phyloP scores from a whole-genome alignment of 2,888 invertebrate genomes.

The Drosophila kambysellisi region DNA sequence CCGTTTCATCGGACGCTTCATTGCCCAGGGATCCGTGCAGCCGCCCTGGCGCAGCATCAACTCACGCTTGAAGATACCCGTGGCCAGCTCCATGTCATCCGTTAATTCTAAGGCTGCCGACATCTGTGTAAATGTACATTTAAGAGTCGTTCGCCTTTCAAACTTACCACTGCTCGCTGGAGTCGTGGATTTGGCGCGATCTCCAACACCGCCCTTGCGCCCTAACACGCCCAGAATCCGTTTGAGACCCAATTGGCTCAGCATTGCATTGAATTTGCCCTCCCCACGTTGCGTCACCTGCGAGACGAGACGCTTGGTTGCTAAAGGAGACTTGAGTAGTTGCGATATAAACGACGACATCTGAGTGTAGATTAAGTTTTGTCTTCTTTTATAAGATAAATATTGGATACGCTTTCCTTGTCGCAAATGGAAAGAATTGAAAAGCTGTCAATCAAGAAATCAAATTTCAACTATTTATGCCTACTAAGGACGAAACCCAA shows the following conservation, averaged over 20 bases:
- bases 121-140: background rate
- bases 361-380: background rate
- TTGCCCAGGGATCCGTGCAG: constrained; percentile 93
- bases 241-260: constrained; percentile 51
- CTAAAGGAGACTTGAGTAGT: constrained; percentile 39
- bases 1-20: constrained; percentile 90
- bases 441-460: background rate
- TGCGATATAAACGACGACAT: constrained; percentile 66
- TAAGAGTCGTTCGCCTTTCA: background rate
- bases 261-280: constrained; percentile 36
- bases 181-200: constrained; percentile 58
- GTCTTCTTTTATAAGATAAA: constrained; percentile 2
- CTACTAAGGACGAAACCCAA: constrained; percentile 6
- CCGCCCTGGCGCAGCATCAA: constrained; percentile 93
- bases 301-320: constrained; percentile 65
- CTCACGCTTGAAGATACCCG: constrained; percentile 96
- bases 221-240: constrained; percentile 23
- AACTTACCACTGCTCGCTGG: constrained; percentile 53
- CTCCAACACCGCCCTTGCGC: constrained; percentile 1
- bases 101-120: constrained; percentile 88
- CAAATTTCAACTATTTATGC: background rate
- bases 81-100: constrained; percentile 95
- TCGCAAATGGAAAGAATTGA: constrained; percentile 15
- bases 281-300: constrained; percentile 61
- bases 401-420: constrained; percentile 19